Conservation (phyloP, 2,888 invertebrate species). For the Gymnocheta viridis region DNA sequence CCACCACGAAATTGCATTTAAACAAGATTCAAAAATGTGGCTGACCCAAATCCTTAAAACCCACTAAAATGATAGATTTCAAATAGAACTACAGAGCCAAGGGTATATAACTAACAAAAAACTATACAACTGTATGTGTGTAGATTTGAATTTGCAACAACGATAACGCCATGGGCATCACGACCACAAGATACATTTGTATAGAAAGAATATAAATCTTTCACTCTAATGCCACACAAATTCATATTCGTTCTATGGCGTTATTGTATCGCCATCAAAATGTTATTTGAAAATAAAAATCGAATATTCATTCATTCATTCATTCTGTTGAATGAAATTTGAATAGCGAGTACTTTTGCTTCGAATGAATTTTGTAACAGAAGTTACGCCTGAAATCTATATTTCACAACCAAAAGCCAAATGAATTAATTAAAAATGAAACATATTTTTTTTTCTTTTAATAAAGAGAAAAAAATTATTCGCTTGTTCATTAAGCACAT, state of each 20-base stretch:
- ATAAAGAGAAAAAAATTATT: background rate
- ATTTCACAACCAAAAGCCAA: background rate
- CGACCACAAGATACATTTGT: constrained; percentile 42
- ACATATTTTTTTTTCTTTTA: background rate
- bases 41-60: constrained; percentile 62
- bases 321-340: constrained; percentile 48
- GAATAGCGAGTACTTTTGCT: constrained; percentile 45
- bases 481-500: background rate
- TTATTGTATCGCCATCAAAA: constrained; percentile 11
- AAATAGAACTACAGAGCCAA: constrained; percentile 5
- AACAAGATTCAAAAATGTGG: constrained; percentile 58
- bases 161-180: constrained; percentile 16
- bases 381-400: background rate
- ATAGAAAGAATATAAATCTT: constrained; percentile 48
- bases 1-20: constrained; percentile 45
- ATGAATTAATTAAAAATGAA: constrained; percentile 16
- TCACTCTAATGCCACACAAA: constrained; percentile 56
- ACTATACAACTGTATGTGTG: background rate
- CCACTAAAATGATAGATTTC: constrained; percentile 57
- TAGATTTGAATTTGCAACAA: constrained; percentile 31
- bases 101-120: background rate
- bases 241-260: constrained; percentile 39
- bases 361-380: constrained; percentile 29
- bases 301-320: constrained; percentile 57
- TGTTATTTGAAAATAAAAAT: constrained; percentile 17